These are phyloP conservation scores for Eledona agricola DNA, from an alignment of 2,888 invertebrate genomes.

Conservation along the genomic window DNA sequence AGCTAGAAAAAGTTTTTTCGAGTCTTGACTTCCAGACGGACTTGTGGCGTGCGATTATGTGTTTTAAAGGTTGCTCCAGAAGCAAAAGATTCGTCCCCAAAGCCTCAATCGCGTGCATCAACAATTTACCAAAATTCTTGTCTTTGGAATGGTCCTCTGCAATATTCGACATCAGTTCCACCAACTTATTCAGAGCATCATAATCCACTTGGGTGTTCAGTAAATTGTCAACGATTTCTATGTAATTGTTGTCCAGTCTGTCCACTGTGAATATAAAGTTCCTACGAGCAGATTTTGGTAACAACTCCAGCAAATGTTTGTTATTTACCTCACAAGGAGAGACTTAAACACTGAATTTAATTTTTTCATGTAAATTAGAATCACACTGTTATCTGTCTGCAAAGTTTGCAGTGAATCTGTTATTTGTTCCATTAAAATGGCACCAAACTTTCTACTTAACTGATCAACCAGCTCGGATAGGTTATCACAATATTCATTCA, in stretches of 20 bases:
- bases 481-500: conserved; percentile 14
- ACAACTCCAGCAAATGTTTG: neutral
- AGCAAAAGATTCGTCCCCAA: conserved; percentile 19
- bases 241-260: conserved; percentile 17
- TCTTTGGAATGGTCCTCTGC: conserved; percentile 15
- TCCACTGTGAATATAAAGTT: conserved; percentile 15
- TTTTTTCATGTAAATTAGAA: conserved; percentile 11
- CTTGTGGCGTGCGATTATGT: conserved; percentile 17
- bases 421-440: conserved; percentile 9
- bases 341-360: conserved; percentile 14
- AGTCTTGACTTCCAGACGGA: conserved; percentile 27
- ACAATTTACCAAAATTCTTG: conserved; percentile 26
- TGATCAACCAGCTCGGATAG: conserved; percentile 8
- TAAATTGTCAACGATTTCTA: conserved; percentile 17
- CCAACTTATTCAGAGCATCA: conserved; percentile 21
- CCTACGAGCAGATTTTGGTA: conserved; percentile 16
- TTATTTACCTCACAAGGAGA: conserved; percentile 17
- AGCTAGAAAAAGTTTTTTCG: conserved; percentile 19
- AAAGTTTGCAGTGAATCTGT: conserved; percentile 1
- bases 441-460: conserved; percentile 1
- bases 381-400: neutral
- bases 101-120: conserved; percentile 18
- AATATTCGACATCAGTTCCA: conserved; percentile 25
- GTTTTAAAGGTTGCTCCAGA: conserved; percentile 26
- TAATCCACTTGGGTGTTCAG: conserved; percentile 22